phyloP scores from a whole-genome alignment of 2,113 vertebrate species.

The Sander vitreus region DNA sequence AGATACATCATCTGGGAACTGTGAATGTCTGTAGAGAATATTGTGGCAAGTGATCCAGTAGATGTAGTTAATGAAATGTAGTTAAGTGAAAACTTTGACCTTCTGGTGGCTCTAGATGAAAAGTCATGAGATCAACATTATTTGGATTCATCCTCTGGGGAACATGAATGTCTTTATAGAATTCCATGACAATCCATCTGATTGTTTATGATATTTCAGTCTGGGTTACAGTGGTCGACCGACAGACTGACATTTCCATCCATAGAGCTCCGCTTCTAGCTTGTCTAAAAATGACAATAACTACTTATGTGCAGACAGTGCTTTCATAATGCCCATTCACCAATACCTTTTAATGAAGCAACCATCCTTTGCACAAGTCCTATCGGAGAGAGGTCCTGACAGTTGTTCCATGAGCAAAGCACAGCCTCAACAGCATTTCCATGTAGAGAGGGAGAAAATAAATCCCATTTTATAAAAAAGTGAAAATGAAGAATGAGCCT shows the following conservation, averaged over 20 bases:
- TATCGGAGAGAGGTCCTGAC: slow-evolving; percentile 5
- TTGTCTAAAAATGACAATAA: not conserved
- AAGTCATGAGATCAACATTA: not conserved
- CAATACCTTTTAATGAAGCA: slow-evolving; percentile 7
- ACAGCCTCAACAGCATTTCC: not conserved
- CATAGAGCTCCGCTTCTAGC: not conserved
- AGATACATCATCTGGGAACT: not conserved
- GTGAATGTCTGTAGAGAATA: slow-evolving; percentile 1
- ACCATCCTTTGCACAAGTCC: slow-evolving; percentile 8
- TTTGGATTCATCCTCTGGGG: not conserved
- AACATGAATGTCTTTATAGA: not conserved
- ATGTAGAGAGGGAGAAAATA: not conserved
- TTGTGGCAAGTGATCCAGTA: not conserved
- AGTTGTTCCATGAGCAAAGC: slow-evolving; percentile 29
- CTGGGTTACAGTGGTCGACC: not conserved
- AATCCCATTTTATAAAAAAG: slow-evolving; percentile 41
- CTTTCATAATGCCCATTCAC: slow-evolving; percentile 13
- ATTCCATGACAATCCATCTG: not conserved
- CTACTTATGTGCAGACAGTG: not conserved
- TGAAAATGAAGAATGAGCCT: slow-evolving; percentile 51
- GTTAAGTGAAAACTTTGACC: not conserved
- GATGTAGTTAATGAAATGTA: not conserved
- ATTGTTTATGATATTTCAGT: slow-evolving; percentile 4
- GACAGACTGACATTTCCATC: not conserved
- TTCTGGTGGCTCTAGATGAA: not conserved